Percentiles rank a stretch among this genome's conserved stretches.
Conservation (phyloP, 2,113 vertebrate genomes). For the Cinclus mexicanus region DNA sequence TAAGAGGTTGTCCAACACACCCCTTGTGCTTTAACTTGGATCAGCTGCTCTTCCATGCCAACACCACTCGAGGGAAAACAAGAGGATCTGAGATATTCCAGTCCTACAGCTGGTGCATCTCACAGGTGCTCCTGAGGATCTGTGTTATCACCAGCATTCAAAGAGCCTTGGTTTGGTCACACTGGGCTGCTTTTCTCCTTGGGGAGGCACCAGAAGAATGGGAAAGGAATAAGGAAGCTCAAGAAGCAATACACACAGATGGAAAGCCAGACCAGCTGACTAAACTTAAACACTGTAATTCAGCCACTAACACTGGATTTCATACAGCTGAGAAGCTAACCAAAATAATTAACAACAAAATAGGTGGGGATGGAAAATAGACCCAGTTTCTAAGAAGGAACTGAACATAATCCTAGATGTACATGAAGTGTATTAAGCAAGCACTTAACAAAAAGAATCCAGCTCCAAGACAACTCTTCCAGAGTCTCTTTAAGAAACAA, state of each 20-base stretch:
- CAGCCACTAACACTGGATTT: neutral
- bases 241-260: neutral
- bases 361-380: neutral
- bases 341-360: neutral
- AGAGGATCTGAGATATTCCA: neutral
- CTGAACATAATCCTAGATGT: rapidly evolving
- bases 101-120: neutral
- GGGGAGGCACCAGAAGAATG: neutral
- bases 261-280: neutral
- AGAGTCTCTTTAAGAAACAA: neutral
- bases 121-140: neutral
- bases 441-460: neutral
- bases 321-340: neutral
- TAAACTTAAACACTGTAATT: neutral
- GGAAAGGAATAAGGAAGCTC: neutral
- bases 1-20: neutral
- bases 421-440: neutral
- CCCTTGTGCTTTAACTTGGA: neutral
- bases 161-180: neutral
- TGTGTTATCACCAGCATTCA: rapidly evolving
- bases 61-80: too few species aligned
- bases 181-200: neutral
- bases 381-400: neutral
- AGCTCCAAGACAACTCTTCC: neutral
- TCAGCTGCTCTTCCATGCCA: neutral